phyloP scores from a whole-genome alignment of 2,113 vertebrate genomes.

The Xiphias gladius region DNA sequence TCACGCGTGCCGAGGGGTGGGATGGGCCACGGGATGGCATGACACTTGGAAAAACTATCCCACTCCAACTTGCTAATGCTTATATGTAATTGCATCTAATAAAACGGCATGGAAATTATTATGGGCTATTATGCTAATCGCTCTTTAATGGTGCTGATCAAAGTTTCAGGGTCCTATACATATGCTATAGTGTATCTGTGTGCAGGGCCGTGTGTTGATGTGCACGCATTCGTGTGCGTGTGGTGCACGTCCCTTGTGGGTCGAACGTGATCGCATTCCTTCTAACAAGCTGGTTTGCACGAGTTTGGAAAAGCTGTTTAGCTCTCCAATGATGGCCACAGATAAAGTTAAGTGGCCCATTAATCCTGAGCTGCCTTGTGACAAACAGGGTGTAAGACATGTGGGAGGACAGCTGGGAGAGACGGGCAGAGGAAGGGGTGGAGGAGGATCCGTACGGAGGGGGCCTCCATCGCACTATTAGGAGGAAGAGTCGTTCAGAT shows the following conservation, averaged over 20 bases:
- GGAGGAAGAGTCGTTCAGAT: conserved; percentile 5
- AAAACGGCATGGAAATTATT: not conserved
- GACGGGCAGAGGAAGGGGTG: not conserved
- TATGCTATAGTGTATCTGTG: not conserved
- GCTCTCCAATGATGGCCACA: conserved; percentile 17
- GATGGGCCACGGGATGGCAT: not conserved
- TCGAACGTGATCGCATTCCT: too few species aligned
- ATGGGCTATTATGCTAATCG: conserved; percentile 34
- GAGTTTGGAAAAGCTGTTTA: not conserved
- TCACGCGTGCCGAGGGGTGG: not conserved
- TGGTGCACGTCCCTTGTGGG: too few species aligned
- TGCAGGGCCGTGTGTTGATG: not conserved
- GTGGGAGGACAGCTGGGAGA: conserved; percentile 45
- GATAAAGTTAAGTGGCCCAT: conserved; percentile 41
- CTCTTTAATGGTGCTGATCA: conserved; percentile 44
- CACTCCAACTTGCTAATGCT: not conserved
- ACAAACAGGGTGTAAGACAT: conserved; percentile 26
- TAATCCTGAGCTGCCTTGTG: conserved; percentile 39
- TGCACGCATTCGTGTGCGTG: too few species aligned
- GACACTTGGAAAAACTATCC: not conserved
- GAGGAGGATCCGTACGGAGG: conserved; percentile 15
- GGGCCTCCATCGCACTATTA: not conserved
- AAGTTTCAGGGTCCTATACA: conserved; percentile 17
- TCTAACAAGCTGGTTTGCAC: not conserved
- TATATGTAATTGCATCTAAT: conserved; percentile 14